phyloP scores from a whole-genome alignment of 2,113 vertebrate genomes.

The Chlamydotis undulata region DNA sequence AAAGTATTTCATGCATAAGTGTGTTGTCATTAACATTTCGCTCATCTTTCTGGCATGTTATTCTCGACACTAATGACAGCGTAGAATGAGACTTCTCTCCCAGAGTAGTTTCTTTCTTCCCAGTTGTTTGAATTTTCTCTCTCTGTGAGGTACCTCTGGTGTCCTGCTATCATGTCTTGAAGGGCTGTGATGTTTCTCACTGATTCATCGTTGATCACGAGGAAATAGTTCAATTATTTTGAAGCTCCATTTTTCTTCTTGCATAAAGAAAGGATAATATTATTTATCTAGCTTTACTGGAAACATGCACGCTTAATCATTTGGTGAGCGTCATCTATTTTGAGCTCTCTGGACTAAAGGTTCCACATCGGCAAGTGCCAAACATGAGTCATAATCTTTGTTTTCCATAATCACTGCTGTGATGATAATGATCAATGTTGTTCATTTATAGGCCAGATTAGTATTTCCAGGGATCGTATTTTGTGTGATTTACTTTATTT shows the following conservation, averaged over 20 bases:
- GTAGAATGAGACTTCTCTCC: neutral
- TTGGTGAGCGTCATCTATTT: neutral
- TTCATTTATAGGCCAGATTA: neutral
- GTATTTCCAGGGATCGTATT: neutral
- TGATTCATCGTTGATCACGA: neutral
- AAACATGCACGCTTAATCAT: neutral
- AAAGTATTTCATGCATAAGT: neutral
- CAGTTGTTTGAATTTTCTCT: conserved; percentile 17
- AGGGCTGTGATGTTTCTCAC: neutral
- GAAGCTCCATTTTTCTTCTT: neutral
- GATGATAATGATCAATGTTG: neutral
- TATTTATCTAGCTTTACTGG: neutral
- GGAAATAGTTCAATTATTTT: neutral
- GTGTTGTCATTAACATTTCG: neutral
- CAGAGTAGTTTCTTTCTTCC: neutral
- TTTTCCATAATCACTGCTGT: neutral
- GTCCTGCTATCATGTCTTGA: neutral
- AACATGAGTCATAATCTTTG: neutral
- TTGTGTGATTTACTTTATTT: neutral
- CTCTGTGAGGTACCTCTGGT: neutral
- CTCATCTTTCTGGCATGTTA: neutral
- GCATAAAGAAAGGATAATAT: neutral
- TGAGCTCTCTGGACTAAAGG: neutral
- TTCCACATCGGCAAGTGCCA: neutral
- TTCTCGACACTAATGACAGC: neutral